Evolutionary conservation across 2,888 invertebrate species (phyloP).

Genomic region (Theretra japonica): DNA sequence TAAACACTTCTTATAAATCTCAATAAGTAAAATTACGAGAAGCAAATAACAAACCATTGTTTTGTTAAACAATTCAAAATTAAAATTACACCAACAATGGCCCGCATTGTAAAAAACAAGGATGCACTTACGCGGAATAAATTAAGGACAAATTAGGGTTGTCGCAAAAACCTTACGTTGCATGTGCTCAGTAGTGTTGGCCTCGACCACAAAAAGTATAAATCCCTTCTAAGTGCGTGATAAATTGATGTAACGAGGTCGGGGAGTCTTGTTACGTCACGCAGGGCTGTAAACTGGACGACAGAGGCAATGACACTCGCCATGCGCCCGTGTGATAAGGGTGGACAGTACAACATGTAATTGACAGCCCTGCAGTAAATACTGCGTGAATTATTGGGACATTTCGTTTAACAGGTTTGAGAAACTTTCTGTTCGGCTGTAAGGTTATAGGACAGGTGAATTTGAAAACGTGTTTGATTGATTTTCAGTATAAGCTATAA

Average conservation of each 20-base stretch:
- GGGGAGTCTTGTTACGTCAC: conserved; percentile 67
- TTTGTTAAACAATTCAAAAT: no score
- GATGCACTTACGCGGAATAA: not conserved
- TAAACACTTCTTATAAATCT: no score
- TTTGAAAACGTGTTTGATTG: no score
- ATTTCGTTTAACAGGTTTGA: not conserved
- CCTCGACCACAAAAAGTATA: conserved; percentile 66
- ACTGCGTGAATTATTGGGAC: not conserved
- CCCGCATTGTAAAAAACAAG: not conserved
- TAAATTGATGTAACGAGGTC: conserved; percentile 72
- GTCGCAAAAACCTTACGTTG: not conserved
- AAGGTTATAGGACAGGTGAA: not conserved
- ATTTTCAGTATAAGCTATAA: no score
- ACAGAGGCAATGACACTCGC: conserved; percentile 34
- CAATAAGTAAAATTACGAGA: no score
- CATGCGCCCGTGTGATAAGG: conserved; percentile 24
- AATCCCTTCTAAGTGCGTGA: conserved; percentile 71
- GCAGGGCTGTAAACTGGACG: conserved; percentile 57
- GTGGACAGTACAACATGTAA: conserved; percentile 15
- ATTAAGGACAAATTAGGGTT: conserved; percentile 1
- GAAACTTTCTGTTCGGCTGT: not conserved
- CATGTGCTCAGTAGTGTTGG: conserved; percentile 39
- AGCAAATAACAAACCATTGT: no score
- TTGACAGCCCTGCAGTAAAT: conserved; percentile 6
- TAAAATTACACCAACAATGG: not conserved